Evolutionary conservation across 2,888 invertebrate genomes (phyloP), one percentile per base, ranked within the genome.

Genomic region (Synergus umbraculus): DNA sequence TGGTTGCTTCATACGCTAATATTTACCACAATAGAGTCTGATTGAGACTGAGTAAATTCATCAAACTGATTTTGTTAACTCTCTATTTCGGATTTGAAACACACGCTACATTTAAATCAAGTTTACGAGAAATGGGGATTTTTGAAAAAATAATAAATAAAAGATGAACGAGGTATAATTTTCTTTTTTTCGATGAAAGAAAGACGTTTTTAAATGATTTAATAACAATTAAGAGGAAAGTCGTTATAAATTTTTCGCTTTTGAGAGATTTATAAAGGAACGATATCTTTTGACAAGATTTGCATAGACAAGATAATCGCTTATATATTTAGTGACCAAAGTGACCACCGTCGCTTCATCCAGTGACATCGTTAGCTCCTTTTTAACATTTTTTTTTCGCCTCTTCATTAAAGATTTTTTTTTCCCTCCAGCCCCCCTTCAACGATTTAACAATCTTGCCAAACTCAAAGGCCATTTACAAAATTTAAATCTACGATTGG

Each of bases 281-380:
- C 0, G 2, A 54, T 2, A 54, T 1, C 9, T 54, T 54, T 54
- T 3, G n/a, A n/a, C n/a, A 66, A 43, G 10, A 43, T 43, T 66
- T 41, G n/a, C 12, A 43, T 66, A 43, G 8, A 66, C 66, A 15
- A 66, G 18, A 66, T 43, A 66, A 43, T 18, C 43, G 18, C 43
- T 43, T 44, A 18, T 65, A 65, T 69, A 46, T 79, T 83, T 81
- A 22, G 69, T 83, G 79, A 43, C 80, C 81, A 79, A 82, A 46
- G 64, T 77, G 65, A 83, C 83, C 83, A 54, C 81, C 43, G 49
- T 18, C 46, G 43, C 76, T 82, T 80, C 76, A 76, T 82, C 69
- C 65, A 41, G 79, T 76, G 79, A 76, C 63, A 82, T 87, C 86
- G 87, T 88, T 88, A 87, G 84, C 85, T 83, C 84, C 86, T 88